Base-by-base conservation (phyloP, 2,797 vertebrate genomes). In the Cichlasoma orientale region DNA sequence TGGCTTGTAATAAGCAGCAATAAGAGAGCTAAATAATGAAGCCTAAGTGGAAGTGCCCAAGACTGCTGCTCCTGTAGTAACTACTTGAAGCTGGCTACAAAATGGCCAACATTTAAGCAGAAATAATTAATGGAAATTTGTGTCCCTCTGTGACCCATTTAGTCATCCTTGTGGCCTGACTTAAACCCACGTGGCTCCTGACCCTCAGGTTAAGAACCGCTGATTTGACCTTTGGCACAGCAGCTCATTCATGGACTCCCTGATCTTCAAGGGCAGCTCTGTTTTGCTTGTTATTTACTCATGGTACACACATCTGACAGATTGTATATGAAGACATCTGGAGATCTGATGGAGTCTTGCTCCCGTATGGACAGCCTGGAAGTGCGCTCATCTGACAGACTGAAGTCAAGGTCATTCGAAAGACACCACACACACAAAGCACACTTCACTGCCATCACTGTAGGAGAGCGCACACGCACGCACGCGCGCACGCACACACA, bases 361-460 rank as follows among this genome's bases (percentile, higher is more conserved):
- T 81, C 88, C 63, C 77, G 78, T 90, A 82, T 88, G 88, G 83
- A 85, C 13, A 53, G 74, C 78, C 78, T 84, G 53, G 1, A 74
- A 88, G 74, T 78, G 78, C 44, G 69, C 80, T 89, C 75, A 2
- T 80, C 78, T 71, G 81, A 90, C 91, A 92, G 84, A 82, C 87
- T 82, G 82, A 77, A 87, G 89, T 88, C 91, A 94, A 94, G 93
- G 93, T 94, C 90, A 89, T 86, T 90, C 84, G 90, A 83, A 77
- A 85, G 76, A 84, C 72, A 59, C 66, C 78, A 58, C 78, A 41
- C 78, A 41, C 69, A 77, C 66, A 66, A 70, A 74, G 75, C 82
- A 78, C 80, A 71, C 53, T 70, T 44, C 19, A 27, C 78, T 79
- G 75, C 75, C 82, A 78, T 85, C 80, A 5, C 82, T 68, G 81